Base-by-base conservation (phyloP, 2,888 invertebrate genomes). In the Archips xylosteana region DNA sequence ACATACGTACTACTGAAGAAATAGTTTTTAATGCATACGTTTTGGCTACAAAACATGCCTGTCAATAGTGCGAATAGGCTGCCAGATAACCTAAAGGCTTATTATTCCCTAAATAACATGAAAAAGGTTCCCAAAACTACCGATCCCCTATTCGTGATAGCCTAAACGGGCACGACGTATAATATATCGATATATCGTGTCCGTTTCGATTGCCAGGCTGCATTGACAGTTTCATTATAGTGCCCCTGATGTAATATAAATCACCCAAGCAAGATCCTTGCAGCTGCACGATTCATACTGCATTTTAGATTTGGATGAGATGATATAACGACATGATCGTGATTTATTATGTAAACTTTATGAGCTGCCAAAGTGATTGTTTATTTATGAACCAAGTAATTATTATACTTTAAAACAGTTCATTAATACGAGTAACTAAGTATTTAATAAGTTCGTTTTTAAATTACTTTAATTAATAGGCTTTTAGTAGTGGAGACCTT, bases 281-380 rank as follows among this genome's bases (percentile, higher is more conserved):
- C 10, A 34, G 54, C 15, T 45, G 54, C 66, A 62, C 67, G 66
- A 54, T 71, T 71, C 32, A 39, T 9, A 47, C 39, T 64, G 45
- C 57, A 54, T 15, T 32, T 65, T 34, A 47, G 32, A 71, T 57
- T 34, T 59, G n/a, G n/a, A 54, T 34, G 23, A 36, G 54, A 34
- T 57, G 69, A 69, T 49, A 61, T 15, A 39, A 23, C 23, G 0
- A 45, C 45, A 13, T 12, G 45, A 42, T 62, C 62, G 62, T 45
- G 62, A 61, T 62, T 15, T 62, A 2, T 42, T 23, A 42, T 15
- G 10, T 42, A 62, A 42, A 62, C 15, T 9, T 62, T 10, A 23
- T 9, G 61, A 62, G 39, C 61, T 23, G 61, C 42, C 61, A 42
- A 42, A 62, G 15, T 36, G 23, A 62, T 15, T 61, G 60, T 39